Conservation (phyloP, 2,797 vertebrate species). For the Sebastes taczanowskii region DNA sequence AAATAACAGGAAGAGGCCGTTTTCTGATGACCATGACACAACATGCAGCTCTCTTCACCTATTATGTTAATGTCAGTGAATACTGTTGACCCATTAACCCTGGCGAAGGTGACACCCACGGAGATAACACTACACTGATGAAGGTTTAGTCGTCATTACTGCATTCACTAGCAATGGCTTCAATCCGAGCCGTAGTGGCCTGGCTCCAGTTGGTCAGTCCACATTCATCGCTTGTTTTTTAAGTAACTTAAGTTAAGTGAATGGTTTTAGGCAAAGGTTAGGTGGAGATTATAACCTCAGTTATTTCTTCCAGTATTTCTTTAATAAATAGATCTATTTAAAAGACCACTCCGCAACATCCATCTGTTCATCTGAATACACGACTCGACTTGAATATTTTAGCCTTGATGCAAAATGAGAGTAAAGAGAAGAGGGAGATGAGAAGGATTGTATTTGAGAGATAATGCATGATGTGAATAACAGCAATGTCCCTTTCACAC, state of each 20-base stretch:
- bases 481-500: not conserved
- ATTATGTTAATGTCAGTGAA: constrained; percentile 26
- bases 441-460: not conserved
- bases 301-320: not conserved
- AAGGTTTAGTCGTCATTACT: not conserved
- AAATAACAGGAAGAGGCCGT: not conserved
- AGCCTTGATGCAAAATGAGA: not conserved
- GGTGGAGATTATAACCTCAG: too few relatives aligned
- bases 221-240: not conserved
- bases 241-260: not conserved
- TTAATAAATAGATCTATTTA: not conserved
- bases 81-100: constrained; percentile 23
- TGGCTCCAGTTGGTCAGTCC: not conserved
- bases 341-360: not conserved
- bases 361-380: not conserved
- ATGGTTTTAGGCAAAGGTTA: not conserved
- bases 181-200: too few relatives aligned
- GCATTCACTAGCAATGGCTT: not conserved
- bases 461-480: not conserved
- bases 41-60: not conserved
- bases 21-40: constrained; percentile 3
- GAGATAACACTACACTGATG: not conserved
- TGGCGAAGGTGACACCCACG: not conserved
- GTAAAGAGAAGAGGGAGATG: not conserved
- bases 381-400: not conserved